Conservation (phyloP, 2,113 vertebrate species). For the Ceyx margarethae region DNA sequence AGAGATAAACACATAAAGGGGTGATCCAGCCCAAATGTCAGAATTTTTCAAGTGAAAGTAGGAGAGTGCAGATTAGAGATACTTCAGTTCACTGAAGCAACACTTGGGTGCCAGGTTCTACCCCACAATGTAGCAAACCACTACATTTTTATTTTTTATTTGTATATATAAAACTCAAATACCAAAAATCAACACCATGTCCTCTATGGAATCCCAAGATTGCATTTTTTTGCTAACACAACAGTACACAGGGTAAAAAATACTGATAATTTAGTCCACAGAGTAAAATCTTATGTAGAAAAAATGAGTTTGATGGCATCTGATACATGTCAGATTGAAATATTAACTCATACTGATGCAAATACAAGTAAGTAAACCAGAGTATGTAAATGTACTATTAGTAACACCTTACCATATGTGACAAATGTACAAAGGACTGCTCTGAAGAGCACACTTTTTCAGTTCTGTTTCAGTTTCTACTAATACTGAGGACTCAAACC, state of each 20-base stretch:
- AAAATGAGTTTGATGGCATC: not conserved
- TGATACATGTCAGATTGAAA: not conserved
- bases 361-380: not conserved
- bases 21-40: not conserved
- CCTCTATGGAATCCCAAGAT: not conserved
- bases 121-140: not conserved
- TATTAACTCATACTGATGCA: not conserved
- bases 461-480: not conserved
- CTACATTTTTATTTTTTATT: not conserved
- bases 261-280: not conserved
- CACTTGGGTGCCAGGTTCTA: not conserved
- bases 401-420: not conserved
- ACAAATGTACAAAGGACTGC: accelerated
- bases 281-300: not conserved
- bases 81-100: not conserved
- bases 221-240: not conserved
- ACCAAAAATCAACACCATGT: not conserved
- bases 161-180: not conserved
- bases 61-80: not conserved
- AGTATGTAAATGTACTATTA: not conserved
- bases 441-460: not conserved
- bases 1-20: not conserved
- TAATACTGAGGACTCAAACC: not conserved
- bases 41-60: not conserved
- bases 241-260: not conserved